Conservation (phyloP, 2,113 vertebrate genomes). For the Ochotona curzoniae region DNA sequence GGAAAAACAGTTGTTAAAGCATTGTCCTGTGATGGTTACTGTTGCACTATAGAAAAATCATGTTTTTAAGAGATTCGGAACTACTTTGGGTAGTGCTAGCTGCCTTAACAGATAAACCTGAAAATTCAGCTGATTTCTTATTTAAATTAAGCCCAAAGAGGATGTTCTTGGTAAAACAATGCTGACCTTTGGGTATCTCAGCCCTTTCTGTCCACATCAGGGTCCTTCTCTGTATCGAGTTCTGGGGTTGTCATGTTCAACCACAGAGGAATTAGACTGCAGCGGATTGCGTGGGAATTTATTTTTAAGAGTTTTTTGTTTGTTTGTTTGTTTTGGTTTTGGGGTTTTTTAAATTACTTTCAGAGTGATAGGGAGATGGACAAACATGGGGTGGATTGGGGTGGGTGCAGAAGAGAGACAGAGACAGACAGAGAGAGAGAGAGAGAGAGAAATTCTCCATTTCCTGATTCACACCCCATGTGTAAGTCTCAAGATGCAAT, state of each 20-base stretch:
- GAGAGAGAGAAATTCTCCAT: no score
- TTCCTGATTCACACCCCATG: no score
- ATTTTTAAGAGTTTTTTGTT: no score
- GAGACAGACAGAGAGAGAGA: no score
- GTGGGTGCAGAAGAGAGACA: no score
- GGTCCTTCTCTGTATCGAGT: neutral
- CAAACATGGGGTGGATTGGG: no score
- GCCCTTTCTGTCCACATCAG: neutral
- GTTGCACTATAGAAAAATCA: neutral
- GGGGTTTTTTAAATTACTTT: no score
- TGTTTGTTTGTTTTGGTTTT: no score
- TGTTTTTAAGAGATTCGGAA: neutral
- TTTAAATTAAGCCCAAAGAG: conserved; percentile 36
- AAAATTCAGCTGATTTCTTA: conserved; percentile 16
- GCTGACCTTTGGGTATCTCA: neutral
- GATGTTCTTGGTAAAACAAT: neutral
- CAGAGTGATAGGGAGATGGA: no score
- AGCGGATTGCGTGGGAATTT: neutral
- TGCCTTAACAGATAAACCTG: conserved; percentile 2
- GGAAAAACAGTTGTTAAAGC: neutral
- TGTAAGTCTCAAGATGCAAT: neutral
- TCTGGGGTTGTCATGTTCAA: neutral
- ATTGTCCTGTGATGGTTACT: neutral
- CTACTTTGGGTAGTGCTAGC: neutral
- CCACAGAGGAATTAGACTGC: neutral